Evolutionary conservation across 2,888 invertebrate species (phyloP).

Genomic region (Oscheius sp.): DNA sequence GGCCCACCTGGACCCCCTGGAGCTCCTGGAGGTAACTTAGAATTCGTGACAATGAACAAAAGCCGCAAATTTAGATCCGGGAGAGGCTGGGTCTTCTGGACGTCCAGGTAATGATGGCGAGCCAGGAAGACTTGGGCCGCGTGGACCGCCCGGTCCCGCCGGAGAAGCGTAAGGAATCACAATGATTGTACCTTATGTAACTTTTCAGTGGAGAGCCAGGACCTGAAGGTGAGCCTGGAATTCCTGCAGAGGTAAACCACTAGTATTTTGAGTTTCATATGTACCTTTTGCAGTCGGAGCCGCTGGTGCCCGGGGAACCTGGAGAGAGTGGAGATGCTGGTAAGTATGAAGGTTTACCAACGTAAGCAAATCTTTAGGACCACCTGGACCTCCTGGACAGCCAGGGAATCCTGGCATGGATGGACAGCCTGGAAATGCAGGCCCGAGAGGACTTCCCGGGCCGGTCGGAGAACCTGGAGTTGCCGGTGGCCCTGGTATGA

Average conservation of each 20-base stretch:
- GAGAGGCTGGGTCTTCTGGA: slow-evolving; percentile 66
- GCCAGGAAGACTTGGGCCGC: slow-evolving; percentile 61
- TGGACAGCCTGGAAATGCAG: slow-evolving; percentile 67
- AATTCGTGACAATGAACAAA: no score
- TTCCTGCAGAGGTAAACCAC: slow-evolving; percentile 57
- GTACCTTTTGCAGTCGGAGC: neutral
- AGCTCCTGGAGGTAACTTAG: neutral
- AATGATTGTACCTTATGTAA: no score
- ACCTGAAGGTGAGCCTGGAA: slow-evolving; percentile 35
- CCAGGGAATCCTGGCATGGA: slow-evolving; percentile 55
- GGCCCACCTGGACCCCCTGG: slow-evolving; percentile 63
- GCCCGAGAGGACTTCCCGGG: slow-evolving; percentile 53
- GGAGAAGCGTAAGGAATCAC: slow-evolving; percentile 39
- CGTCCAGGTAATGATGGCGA: slow-evolving; percentile 61
- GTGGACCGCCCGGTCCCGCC: slow-evolving; percentile 61
- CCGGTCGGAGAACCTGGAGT: slow-evolving; percentile 35
- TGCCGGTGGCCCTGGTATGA: slow-evolving; percentile 28
- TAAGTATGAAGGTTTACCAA: neutral
- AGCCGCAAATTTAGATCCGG: slow-evolving; percentile 49
- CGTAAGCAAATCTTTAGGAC: slow-evolving; percentile 27
- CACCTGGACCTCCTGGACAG: slow-evolving; percentile 55
- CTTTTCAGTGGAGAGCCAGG: slow-evolving; percentile 36
- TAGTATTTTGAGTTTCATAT: neutral
- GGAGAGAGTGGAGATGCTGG: slow-evolving; percentile 35
- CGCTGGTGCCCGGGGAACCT: slow-evolving; percentile 55